phyloP scores from a whole-genome alignment of 2,888 invertebrate genomes.

The Cheilosia urbana region DNA sequence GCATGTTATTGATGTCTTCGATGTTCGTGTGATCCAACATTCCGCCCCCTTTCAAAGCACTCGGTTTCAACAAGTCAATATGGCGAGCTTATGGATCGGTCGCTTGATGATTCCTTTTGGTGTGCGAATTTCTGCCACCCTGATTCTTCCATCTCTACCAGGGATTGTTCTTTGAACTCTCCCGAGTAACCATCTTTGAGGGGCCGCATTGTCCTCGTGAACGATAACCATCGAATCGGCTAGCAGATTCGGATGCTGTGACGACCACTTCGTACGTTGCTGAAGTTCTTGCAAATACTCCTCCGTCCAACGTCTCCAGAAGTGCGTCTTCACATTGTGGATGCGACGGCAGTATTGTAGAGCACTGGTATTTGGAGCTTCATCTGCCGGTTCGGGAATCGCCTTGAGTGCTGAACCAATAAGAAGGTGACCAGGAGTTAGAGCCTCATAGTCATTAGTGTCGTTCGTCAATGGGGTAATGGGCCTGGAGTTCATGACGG shows the following conservation, averaged over 20 bases:
- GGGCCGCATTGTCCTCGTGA: background rate
- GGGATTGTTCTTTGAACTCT: slow-evolving; percentile 17
- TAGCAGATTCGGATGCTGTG: slow-evolving; percentile 13
- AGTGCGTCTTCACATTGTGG: slow-evolving; percentile 56
- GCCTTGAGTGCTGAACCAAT: slow-evolving; percentile 47
- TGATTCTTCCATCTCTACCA: slow-evolving; percentile 21
- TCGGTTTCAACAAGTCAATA: slow-evolving; percentile 26
- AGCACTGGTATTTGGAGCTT: slow-evolving; percentile 14
- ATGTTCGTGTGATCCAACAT: slow-evolving; percentile 8
- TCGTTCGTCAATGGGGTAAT: slow-evolving; percentile 52
- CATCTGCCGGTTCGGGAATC: slow-evolving; percentile 38
- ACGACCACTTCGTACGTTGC: slow-evolving; percentile 34
- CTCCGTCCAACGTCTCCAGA: slow-evolving; percentile 59
- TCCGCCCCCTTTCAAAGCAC: slow-evolving; percentile 23
- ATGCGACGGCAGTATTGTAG: slow-evolving; percentile 39
- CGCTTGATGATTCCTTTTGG: background rate
- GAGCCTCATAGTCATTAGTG: slow-evolving; percentile 56
- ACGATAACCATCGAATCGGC: slow-evolving; percentile 18
- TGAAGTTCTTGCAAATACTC: slow-evolving; percentile 32
- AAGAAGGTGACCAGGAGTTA: slow-evolving; percentile 58
- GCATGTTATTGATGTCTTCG: no score
- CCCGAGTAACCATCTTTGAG: slow-evolving; percentile 3
- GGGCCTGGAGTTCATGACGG: slow-evolving; percentile 62
- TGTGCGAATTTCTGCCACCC: slow-evolving; percentile 44
- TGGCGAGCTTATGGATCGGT: slow-evolving; percentile 16